Base-by-base conservation (phyloP, 2,113 vertebrate species). In the Anser brachyrhynchus region DNA sequence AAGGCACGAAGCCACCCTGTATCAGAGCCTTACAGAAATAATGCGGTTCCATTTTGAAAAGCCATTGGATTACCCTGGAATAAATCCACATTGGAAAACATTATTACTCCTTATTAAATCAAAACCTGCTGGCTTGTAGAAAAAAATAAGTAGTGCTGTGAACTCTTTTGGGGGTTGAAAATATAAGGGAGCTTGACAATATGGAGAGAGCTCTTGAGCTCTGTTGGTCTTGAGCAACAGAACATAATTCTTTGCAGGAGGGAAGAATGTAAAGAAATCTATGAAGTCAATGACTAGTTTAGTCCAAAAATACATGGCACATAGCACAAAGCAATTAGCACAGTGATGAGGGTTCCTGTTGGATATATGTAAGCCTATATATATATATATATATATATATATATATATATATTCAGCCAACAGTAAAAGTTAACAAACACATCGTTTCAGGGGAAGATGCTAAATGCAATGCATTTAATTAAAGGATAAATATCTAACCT, bases 211-310 rank as follows among this genome's bases (percentile, higher is more conserved):
- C 55, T 46, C 73, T 52, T 29, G 43, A 84, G 52, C 9, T 74
- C 39, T 39, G 39, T 39, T 39, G 39, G 10, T 39, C 39, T 39
- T 39, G 39, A 39, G 92, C 61, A 90, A 84, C 83, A 90, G 91
- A 95, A 86, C 46, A 22, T 44, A 84, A 80, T 33, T 89, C 73
- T 64, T 92, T 84, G 77, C 57, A 87, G 67, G 51, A 78, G 46
- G 33, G 69, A 77, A 91, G 66, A 85, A 93, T 62, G 55, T 31
- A 83, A 71, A 29, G 61, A 89, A 92, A 97, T 87, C 76, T 78
- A 33, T 81, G 57, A 92, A 81, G 57, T 93, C 86, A 81, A 64
- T 39, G 64, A 66, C 37, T 41, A 37, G 35, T 89, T 93, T 69
- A 77, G 70, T 78, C 88, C 91, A 89, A 84, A 88, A 97, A 58